phyloP scores from a whole-genome alignment of 1,140 invertebrate species.

The Metaphire vulgaris region DNA sequence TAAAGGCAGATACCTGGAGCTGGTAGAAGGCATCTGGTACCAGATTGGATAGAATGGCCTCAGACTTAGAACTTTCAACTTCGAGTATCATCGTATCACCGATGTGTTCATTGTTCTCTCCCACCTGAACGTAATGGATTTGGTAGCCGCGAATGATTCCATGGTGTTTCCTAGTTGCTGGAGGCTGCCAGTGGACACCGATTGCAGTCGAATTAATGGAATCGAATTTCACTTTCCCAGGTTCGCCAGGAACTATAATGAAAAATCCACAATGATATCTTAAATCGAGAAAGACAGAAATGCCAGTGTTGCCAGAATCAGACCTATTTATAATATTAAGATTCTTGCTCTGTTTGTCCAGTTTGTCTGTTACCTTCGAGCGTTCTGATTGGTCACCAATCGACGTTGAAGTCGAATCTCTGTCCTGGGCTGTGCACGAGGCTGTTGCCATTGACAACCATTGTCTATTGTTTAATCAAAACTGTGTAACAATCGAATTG shows the following conservation, averaged over 20 bases:
- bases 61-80: constrained; percentile 60
- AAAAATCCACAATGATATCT: too few relatives aligned
- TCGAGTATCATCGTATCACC: neutral
- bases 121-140: constrained; percentile 81
- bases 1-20: constrained; percentile 76
- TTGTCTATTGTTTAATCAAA: too few relatives aligned
- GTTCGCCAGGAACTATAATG: constrained; percentile 84
- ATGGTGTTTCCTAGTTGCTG: constrained; percentile 79
- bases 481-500: too few relatives aligned
- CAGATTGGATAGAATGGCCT: constrained; percentile 75
- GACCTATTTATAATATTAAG: too few relatives aligned
- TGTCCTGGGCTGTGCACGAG: too few relatives aligned
- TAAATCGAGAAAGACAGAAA: neutral
- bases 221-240: constrained; percentile 76
- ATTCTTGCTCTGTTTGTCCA: too few relatives aligned
- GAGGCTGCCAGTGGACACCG: constrained; percentile 83
- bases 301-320: neutral
- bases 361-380: too few relatives aligned
- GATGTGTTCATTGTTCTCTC: constrained; percentile 39
- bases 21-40: constrained; percentile 87
- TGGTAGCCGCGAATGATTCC: constrained; percentile 95
- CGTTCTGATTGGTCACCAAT: too few relatives aligned
- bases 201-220: constrained; percentile 88
- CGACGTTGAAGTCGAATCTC: too few relatives aligned
- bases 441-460: too few relatives aligned